A percentile compares a stretch with the other conserved stretches of the same genome.
phyloP scores from a whole-genome alignment of 2,888 invertebrate genomes.

The Leptogaster cylindrica region DNA sequence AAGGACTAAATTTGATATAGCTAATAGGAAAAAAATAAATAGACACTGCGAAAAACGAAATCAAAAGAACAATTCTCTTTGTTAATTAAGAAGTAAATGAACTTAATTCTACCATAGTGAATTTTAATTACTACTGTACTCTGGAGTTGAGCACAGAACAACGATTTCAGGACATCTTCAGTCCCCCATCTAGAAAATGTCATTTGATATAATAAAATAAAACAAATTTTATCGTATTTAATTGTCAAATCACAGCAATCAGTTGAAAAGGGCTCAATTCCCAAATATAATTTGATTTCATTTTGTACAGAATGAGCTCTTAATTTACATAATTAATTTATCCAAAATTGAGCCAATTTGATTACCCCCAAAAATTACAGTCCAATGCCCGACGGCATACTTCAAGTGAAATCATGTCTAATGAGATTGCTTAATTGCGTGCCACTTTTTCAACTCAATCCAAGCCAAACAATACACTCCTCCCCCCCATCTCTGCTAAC shows the following conservation, averaged over 20 bases:
- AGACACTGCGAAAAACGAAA: no score
- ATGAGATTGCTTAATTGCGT: constrained; percentile 33
- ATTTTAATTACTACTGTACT: no score
- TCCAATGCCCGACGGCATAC: neutral
- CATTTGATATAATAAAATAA: no score
- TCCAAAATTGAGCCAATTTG: constrained; percentile 11
- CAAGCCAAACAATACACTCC: neutral
- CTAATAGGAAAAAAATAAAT: no score
- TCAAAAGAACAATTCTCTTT: no score
- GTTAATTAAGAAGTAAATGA: no score
- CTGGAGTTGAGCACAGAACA: no score
- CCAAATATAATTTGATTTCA: neutral
- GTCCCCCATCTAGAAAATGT: no score
- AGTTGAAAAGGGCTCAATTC: neutral
- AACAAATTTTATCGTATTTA: no score
- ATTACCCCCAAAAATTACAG: neutral
- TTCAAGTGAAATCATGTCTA: constrained; percentile 8
- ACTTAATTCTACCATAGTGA: no score
- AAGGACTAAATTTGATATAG: no score
- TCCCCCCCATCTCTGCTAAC: neutral
- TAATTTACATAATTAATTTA: constrained; percentile 26
- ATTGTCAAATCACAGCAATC: neutral
- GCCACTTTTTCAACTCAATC: constrained; percentile 25
- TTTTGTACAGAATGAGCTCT: neutral
- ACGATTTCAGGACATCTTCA: no score